These are phyloP conservation scores for Harpagoxenus sublaevis DNA, from an alignment of 2,888 invertebrate genomes.

Conservation along the genomic window DNA sequence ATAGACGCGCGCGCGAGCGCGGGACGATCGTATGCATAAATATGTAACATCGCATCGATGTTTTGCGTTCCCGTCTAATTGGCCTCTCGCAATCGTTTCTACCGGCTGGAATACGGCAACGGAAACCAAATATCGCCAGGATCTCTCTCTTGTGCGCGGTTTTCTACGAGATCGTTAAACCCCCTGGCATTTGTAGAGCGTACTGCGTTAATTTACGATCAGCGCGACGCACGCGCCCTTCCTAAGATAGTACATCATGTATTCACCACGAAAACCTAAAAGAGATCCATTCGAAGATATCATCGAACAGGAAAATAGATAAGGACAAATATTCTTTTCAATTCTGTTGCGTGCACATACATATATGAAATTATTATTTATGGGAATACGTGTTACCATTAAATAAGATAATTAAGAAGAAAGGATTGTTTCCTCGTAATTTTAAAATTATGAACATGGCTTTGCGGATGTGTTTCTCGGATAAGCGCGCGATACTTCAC, in stretches of 20 bases:
- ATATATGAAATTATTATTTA: not conserved
- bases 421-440: not conserved
- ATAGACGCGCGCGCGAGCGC: constrained; percentile 35
- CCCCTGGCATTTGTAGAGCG: not conserved
- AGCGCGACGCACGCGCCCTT: not conserved
- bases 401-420: not conserved
- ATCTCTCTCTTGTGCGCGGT: constrained; percentile 10
- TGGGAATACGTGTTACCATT: not conserved
- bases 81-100: constrained; percentile 62
- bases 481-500: not conserved
- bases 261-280: not conserved
- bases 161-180: constrained; percentile 36
- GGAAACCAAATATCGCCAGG: constrained; percentile 47
- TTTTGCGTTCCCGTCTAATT: constrained; percentile 76
- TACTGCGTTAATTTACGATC: constrained; percentile 33
- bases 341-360: not conserved
- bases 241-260: not conserved
- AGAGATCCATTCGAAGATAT: not conserved
- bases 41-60: constrained; percentile 74
- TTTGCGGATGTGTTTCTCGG: not conserved
- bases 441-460: not conserved
- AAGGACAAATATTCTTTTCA: not conserved
- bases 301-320: not conserved
- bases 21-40: constrained; percentile 74
- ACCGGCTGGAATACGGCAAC: constrained; percentile 32